phyloP scores from a whole-genome alignment of 2,888 invertebrate species.

The Incurvaria masculella region DNA sequence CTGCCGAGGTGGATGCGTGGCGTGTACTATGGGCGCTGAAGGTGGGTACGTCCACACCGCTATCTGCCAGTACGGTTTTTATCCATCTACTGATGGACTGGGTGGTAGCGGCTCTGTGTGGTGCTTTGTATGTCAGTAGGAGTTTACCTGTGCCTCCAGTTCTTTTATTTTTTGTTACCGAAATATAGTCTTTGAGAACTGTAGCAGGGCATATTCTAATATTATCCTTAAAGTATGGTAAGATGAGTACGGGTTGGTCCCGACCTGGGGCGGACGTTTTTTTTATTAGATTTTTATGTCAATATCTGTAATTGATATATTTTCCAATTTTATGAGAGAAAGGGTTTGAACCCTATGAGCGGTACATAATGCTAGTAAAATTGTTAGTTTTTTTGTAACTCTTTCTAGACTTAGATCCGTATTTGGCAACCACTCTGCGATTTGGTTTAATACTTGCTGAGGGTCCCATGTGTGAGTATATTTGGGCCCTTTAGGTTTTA shows the following conservation, averaged over 20 bases:
- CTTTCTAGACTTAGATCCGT: constrained; percentile 4
- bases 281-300: not conserved
- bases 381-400: constrained; percentile 10
- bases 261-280: constrained; percentile 2
- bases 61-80: constrained; percentile 3
- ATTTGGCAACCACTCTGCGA: constrained; percentile 5
- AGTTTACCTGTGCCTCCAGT: constrained; percentile 1
- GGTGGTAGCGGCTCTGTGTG: constrained; percentile 6
- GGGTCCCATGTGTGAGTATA: constrained; percentile 11
- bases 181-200: not conserved
- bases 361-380: constrained; percentile 8
- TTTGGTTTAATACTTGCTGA: constrained; percentile 1
- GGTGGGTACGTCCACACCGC: constrained; percentile 6
- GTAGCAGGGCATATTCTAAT: not conserved
- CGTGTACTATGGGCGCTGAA: constrained; percentile 17
- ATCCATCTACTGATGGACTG: constrained; percentile 15
- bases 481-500: constrained; percentile 7
- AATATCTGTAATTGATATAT: not conserved
- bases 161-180: constrained; percentile 1
- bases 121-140: constrained; percentile 9
- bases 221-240: not conserved
- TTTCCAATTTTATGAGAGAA: constrained; percentile 3
- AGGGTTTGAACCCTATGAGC: constrained; percentile 6
- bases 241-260: not conserved
- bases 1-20: constrained; percentile 16